Base-by-base conservation (phyloP, 2,888 invertebrate genomes). In the Dexiosoma caninum region DNA sequence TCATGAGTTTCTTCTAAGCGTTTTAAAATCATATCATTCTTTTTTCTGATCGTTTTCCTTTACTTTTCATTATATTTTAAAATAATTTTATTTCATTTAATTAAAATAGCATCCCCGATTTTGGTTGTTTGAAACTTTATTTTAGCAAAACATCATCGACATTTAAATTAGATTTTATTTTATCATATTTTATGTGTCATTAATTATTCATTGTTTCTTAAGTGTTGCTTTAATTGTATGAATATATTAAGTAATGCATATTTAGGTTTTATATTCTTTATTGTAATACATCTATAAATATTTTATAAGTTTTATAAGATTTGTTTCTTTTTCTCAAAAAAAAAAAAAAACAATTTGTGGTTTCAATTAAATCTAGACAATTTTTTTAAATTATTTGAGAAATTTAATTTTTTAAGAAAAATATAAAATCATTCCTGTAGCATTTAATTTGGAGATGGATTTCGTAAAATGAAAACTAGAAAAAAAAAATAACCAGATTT, bases 131-230 rank as follows among this genome's bases (percentile, higher is more conserved):
- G 9, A 37, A 37, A n/a, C 32, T 49, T 51, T 27, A 37, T 59
- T 70, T 59, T 40, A 49, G 30, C 59, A 62, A 72, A 46, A 66
- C 57, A 49, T 51, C 27, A 16, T 21, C 21, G 32, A 60, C 71
- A 72, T 78, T 78, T 74, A 60, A 78, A 62, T 74, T 59, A 30
- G 59, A 44, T 55, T 70, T 77, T 77, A 77, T 77, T 77, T 37
- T 27, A 62, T 62, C 10, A 32, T 44, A 62, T 55, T 53, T 35
- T 14, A 2, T 53, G 49, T 53, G 30, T 27, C 30, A 62, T 69
- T 59, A 44, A 23, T n/a, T n/a, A n/a, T 60, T 44, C 14, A 32
- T 51, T 37, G 12, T 23, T 27, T 53, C 21, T 57, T 40, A 16
- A 49, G 19, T 51, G 55, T 55, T 55, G 55, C 19, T 35, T 32